Conservation (phyloP, 2,113 vertebrate species). For the Leptocoma aspasia region DNA sequence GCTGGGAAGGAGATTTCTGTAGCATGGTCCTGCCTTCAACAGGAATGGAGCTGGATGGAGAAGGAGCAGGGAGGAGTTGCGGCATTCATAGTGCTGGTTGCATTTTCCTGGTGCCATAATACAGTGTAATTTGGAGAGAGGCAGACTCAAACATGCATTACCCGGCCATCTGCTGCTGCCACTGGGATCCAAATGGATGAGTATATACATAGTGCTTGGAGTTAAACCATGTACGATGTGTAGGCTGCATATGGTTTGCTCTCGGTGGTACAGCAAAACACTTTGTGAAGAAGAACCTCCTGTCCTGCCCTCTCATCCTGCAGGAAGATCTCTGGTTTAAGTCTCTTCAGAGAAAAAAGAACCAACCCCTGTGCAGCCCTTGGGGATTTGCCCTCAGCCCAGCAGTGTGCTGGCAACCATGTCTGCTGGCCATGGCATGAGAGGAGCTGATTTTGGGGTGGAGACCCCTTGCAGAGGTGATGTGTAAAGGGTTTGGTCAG, state of each 20-base stretch:
- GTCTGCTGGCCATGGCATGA: rapidly evolving
- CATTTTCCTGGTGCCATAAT: background rate
- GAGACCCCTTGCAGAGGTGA: background rate
- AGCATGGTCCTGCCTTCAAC: background rate
- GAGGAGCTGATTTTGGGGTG: background rate
- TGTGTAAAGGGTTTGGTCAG: background rate
- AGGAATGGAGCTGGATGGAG: background rate
- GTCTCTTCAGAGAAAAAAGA: background rate
- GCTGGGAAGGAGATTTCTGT: background rate
- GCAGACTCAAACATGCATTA: background rate
- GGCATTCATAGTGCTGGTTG: background rate
- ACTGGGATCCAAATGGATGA: background rate
- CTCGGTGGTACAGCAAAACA: background rate
- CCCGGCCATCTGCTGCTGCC: constrained; percentile 20
- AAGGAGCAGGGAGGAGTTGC: background rate
- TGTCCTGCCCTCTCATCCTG: background rate
- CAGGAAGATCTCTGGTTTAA: background rate
- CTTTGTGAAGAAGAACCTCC: background rate
- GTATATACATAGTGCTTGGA: background rate
- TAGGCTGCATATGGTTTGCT: background rate
- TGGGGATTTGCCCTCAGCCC: background rate
- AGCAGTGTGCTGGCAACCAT: rapidly evolving
- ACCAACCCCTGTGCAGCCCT: rapidly evolving
- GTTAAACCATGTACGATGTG: rapidly evolving
- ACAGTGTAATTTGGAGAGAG: background rate